Percentiles rank a stretch among this genome's conserved stretches.
Conservation (phyloP, 2,888 invertebrate species). For the Nymphalis c-album region DNA sequence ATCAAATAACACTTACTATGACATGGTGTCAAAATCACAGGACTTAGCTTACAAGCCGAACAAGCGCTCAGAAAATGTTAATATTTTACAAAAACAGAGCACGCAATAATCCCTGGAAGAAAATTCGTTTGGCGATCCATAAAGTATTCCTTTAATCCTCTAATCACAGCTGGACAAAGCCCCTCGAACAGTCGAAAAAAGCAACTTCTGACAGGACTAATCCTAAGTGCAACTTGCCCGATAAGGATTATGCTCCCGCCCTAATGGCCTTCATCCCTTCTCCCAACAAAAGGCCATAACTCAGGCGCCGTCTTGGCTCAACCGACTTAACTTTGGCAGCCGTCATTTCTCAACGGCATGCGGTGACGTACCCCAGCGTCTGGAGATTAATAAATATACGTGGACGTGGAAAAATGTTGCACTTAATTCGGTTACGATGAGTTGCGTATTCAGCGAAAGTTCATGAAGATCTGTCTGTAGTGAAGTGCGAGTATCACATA, state of each 20-base stretch:
- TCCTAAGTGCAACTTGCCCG: conserved; percentile 81
- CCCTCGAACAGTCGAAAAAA: conserved; percentile 74
- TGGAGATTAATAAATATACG: conserved; percentile 79
- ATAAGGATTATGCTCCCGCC: conserved; percentile 78
- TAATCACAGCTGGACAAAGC: conserved; percentile 74
- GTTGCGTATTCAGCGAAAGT: conserved; percentile 64
- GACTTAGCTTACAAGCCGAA: not conserved
- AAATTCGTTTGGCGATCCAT: conserved; percentile 36
- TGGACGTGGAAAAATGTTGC: conserved; percentile 78
- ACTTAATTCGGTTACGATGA: conserved; percentile 75
- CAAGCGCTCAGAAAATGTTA: not conserved
- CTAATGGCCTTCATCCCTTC: conserved; percentile 79
- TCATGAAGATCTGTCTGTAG: conserved; percentile 41
- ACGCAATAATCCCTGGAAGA: conserved; percentile 25
- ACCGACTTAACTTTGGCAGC: conserved; percentile 81
- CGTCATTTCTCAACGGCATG: conserved; percentile 81
- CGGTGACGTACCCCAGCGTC: conserved; percentile 67
- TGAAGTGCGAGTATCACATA: conserved; percentile 19
- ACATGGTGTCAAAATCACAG: not conserved
- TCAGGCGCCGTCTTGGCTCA: conserved; percentile 77
- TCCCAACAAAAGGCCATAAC: conserved; percentile 80
- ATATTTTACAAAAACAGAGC: conserved; percentile 27
- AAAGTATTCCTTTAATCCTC: conserved; percentile 54
- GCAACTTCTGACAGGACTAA: conserved; percentile 78
- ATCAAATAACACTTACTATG: not conserved